Percentiles rank a stretch among this genome's conserved stretches.
Conservation (phyloP, 2,888 invertebrate genomes). For the Isotomurus palustris region DNA sequence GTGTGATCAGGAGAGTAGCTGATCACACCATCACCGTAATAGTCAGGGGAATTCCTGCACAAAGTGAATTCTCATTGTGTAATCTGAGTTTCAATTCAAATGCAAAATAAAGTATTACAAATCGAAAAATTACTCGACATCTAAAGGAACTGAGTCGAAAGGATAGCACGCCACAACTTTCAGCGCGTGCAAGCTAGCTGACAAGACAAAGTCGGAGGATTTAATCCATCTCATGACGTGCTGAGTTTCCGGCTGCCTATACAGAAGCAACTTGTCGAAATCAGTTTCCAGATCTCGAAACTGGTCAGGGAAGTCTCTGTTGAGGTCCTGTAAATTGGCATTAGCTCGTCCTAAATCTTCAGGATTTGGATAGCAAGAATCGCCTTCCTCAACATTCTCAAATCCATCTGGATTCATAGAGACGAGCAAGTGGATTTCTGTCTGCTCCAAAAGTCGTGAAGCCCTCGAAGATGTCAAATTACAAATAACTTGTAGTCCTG, state of each 20-base stretch:
- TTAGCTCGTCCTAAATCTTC: conserved; percentile 72
- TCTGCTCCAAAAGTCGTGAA: conserved; percentile 67
- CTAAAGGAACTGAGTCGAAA: conserved; percentile 58
- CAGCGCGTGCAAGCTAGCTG: conserved; percentile 92
- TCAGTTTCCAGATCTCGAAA: conserved; percentile 56
- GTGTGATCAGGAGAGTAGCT: conserved; percentile 75
- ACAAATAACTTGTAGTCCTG: background rate
- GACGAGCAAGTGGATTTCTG: conserved; percentile 92
- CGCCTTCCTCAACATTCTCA: conserved; percentile 76
- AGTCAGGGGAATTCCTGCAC: conserved; percentile 1
- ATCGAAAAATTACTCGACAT: background rate
- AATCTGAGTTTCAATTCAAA: background rate
- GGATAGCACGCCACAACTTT: conserved; percentile 97
- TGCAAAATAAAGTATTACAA: background rate
- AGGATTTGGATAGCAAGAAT: conserved; percentile 63
- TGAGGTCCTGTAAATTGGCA: conserved; percentile 73
- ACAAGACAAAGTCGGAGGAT: conserved; percentile 80
- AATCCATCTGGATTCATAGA: conserved; percentile 97
- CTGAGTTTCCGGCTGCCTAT: conserved; percentile 78
- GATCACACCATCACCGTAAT: conserved; percentile 56
- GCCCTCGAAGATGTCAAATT: background rate
- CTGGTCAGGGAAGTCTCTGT: conserved; percentile 89
- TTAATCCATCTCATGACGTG: conserved; percentile 86
- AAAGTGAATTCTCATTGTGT: no score
- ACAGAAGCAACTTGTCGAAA: conserved; percentile 50